A percentile compares a stretch with the other conserved stretches of the same genome.
These are phyloP conservation scores for Autographa pulchrina DNA, from an alignment of 2,888 invertebrate genomes.

Conservation along the genomic window DNA sequence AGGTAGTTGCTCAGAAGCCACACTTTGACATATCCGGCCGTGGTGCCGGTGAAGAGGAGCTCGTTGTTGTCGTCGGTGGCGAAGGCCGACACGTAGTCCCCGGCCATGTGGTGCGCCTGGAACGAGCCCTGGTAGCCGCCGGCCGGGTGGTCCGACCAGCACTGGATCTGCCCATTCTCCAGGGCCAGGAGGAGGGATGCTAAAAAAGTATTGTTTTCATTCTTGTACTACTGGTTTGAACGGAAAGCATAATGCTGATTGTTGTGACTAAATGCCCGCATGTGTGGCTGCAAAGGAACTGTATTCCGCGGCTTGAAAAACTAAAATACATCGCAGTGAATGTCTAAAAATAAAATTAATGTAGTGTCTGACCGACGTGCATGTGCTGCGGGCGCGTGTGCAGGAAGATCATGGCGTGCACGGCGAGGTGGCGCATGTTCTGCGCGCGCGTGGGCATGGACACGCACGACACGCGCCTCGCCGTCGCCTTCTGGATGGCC, in stretches of 20 bases:
- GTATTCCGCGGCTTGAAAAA: too few species aligned
- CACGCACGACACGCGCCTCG: conserved; percentile 81
- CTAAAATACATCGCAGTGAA: too few species aligned
- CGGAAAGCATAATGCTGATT: too few species aligned
- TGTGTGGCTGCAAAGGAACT: too few species aligned
- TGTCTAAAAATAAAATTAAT: background rate
- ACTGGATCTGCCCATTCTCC: conserved; percentile 93
- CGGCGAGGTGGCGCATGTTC: conserved; percentile 87
- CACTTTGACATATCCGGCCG: conserved; percentile 93
- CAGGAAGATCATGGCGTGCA: conserved; percentile 92
- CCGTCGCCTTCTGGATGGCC: conserved; percentile 77
- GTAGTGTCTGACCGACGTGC: conserved; percentile 70
- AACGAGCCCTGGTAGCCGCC: conserved; percentile 93
- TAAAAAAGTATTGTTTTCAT: conserved; percentile 17
- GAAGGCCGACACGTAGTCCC: conserved; percentile 92
- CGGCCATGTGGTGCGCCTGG: conserved; percentile 91
- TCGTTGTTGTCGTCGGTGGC: conserved; percentile 92
- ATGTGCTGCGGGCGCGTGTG: conserved; percentile 84
- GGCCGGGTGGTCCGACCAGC: conserved; percentile 94
- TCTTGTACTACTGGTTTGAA: too few species aligned
- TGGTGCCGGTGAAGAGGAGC: conserved; percentile 92
- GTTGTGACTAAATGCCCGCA: too few species aligned
- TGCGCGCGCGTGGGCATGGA: conserved; percentile 79
- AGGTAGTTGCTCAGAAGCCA: conserved; percentile 94
- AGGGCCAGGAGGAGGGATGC: conserved; percentile 93